Evolutionary conservation across 2,797 vertebrate species (phyloP), one percentile per base, ranked within the genome.

Genomic region (Rhinoraja longicauda): DNA sequence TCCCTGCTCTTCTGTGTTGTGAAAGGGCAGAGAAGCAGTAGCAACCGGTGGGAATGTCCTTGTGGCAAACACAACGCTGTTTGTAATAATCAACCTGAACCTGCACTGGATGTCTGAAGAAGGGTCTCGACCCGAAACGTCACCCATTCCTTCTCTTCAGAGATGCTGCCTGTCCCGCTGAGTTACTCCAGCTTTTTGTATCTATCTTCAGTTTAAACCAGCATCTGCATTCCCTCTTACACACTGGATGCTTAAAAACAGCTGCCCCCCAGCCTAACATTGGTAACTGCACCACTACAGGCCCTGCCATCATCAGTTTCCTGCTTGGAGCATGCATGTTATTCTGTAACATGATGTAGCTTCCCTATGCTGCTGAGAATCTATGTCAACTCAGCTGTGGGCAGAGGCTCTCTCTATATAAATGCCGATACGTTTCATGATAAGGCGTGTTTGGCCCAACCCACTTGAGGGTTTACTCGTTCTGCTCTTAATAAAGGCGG

Each of bases 221-320:
- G 45, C 45, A 45, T 45, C 45, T 45, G 45, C 45, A 45, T 45
- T 45, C 45, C 45, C 45, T 45, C 45, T 4, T 45, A 45, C 45
- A 45, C 2, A 12, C 45, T 45, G 19, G 36, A n/a, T 13, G 59
- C 73, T 45, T 91, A 72, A 73, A 91, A 91, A 91, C 67, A 88
- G 59, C 84, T 91, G 88, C 67, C 36, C 72, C 67, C 67, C 32
- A 36, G 21, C n/a, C 64, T 91, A 45, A 15, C 32, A 91, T 72
- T 70, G 36, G 84, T 21, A 13, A 8, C n/a, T 67, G 67, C 21
- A 73, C 21, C 4, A 29, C 24, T 72, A 36, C 5, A 5, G 45
- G 39, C 39, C 26, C 36, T 91, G 67, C 91, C 90, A 91, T 73
- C 90, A 91, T 91, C 90, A 73, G 67, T 72, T 24, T 91, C 84